Evolutionary conservation across 2,888 invertebrate species (phyloP).

Genomic region (Pseudeuparius sepicola): DNA sequence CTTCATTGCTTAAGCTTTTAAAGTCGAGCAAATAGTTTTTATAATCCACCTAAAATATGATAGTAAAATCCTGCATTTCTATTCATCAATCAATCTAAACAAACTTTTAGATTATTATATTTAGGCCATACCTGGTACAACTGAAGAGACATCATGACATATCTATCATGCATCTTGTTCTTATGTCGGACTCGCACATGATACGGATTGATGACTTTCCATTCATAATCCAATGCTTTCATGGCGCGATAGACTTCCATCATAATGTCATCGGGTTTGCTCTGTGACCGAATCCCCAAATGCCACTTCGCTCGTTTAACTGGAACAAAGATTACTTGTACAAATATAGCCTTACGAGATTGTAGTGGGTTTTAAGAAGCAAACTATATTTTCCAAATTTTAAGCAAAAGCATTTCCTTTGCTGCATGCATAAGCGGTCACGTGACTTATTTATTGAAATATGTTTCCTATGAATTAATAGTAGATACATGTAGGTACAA

Average conservation of each 20-base stretch:
- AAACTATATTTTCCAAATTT: too few species aligned
- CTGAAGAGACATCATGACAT: constrained; percentile 96
- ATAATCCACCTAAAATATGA: constrained; percentile 69
- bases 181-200: constrained; percentile 91
- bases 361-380: too few species aligned
- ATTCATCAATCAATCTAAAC: background rate
- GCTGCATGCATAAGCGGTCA: too few species aligned
- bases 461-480: too few species aligned
- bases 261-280: constrained; percentile 99
- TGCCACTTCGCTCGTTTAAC: constrained; percentile 98
- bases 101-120: constrained; percentile 7
- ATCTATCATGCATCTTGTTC: constrained; percentile 68
- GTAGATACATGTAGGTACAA: too few species aligned
- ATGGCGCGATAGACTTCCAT: constrained; percentile 98
- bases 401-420: too few species aligned
- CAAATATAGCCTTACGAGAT: too few species aligned
- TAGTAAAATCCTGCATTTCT: too few species aligned
- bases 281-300: constrained; percentile 95
- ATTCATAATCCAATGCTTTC: constrained; percentile 96
- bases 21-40: constrained; percentile 97
- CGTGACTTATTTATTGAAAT: too few species aligned
- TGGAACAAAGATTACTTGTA: constrained; percentile 41
- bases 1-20: constrained; percentile 81
- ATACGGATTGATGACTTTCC: constrained; percentile 97
- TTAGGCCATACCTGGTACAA: constrained; percentile 71